Percentiles rank a stretch among this genome's conserved stretches.
Evolutionary conservation across 2,113 vertebrate genomes (phyloP).

Genomic region (Syngnathus floridae): DNA sequence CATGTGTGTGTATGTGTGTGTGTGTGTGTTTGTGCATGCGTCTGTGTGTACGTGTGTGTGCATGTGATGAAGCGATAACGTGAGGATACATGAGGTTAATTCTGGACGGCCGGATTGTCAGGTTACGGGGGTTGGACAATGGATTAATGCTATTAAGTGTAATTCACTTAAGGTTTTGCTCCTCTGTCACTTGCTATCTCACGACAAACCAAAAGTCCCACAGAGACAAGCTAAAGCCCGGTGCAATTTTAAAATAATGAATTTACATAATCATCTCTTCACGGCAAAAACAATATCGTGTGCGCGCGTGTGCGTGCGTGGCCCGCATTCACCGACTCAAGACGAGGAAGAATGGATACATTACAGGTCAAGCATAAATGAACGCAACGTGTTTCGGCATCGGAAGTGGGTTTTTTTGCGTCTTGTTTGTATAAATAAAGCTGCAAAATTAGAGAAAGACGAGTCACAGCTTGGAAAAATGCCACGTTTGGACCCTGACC

Average conservation of each 20-base stretch:
- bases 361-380: neutral
- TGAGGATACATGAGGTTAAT: conserved; percentile 45
- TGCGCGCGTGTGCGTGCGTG: no score
- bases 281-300: neutral
- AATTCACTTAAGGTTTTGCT: conserved; percentile 35
- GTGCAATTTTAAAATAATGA: neutral
- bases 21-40: neutral
- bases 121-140: conserved; percentile 34
- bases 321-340: neutral
- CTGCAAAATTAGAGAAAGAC: neutral
- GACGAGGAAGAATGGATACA: neutral
- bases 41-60: neutral
- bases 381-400: neutral
- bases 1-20: neutral
- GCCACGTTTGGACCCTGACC: neutral
- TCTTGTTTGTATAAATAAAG: neutral
- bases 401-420: neutral
- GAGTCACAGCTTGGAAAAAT: neutral
- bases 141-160: conserved; percentile 44
- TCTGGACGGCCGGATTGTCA: conserved; percentile 29
- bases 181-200: neutral
- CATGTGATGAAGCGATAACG: conserved; percentile 7
- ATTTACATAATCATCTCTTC: neutral
- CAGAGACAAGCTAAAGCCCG: conserved; percentile 2
- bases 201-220: conserved; percentile 7